phyloP scores from a whole-genome alignment of 2,797 vertebrate genomes.

The Basileuterus tristriatus region DNA sequence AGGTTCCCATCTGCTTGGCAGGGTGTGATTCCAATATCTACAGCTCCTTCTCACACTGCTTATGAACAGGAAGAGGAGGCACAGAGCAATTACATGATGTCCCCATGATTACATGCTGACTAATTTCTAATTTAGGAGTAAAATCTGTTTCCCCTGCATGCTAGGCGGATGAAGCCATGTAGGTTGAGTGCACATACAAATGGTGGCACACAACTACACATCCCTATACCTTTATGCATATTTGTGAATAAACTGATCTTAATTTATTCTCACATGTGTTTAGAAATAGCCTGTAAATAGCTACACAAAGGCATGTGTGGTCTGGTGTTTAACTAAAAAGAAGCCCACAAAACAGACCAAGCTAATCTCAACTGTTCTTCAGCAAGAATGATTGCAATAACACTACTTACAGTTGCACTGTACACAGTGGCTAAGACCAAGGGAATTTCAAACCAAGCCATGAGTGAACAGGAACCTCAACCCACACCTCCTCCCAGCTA shows the following conservation, averaged over 20 bases:
- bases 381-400: background rate
- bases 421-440: background rate
- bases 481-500: background rate
- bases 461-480: background rate
- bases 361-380: background rate
- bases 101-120: background rate
- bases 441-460: background rate
- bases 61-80: background rate
- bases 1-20: background rate
- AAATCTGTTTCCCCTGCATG: background rate
- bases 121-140: conserved; percentile 3
- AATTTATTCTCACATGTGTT: background rate
- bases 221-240: background rate
- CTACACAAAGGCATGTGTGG: background rate
- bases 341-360: background rate
- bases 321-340: background rate
- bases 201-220: background rate
- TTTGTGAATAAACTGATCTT: background rate
- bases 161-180: background rate
- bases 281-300: background rate
- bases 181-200: background rate
- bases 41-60: background rate
- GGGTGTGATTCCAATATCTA: accelerated
- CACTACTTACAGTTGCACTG: background rate
- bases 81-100: background rate